Evolutionary conservation across 2,888 invertebrate genomes (phyloP), one percentile per base, ranked within the genome.

Genomic region (Ctenicera cuprea): DNA sequence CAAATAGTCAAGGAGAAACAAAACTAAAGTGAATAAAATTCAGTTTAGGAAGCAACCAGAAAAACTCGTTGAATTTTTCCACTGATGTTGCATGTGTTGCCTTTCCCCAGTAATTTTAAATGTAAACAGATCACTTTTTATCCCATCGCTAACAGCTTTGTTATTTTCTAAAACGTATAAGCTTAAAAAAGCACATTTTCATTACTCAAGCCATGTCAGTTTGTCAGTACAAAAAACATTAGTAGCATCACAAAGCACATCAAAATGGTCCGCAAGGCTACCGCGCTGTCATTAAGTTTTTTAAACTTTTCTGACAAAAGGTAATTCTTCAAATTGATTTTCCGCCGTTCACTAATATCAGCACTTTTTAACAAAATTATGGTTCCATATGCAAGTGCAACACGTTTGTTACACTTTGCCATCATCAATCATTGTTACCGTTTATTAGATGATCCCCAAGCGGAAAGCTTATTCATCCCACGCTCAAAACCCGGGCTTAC

Each of bases 401-500:
- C 67, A 57, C 67, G 67, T 67, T 67, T 33, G 54, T 57, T 67
- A 30, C 33, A 43, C 62, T 61, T 62, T 54, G 54, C 50, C 57
- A 70, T 70, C 54, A 54, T 70, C 63, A 70, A 70, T 70, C 70
- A 70, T 70, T 63, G 63, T 70, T 70, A 62, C 57, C 70, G 63
- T 50, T 70, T 70, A 70, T 63, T 70, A 70, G 62, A 62, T 63
- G 63, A 70, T 70, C 65, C 65, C 50, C 8, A n/a, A 30, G 52
- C 50, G 50, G 65, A 65, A 65, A 65, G 65, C 65, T 65, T 65
- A 50, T 52, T 65, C 65, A 52, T 65, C 65, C 65, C 52, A 50
- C 65, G 50, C 52, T 65, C 65, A 50, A 65, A 65, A 65, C 50
- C 65, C 14, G 37, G 65, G 48, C 30, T 48, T 38, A 61, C 48